Conservation (phyloP, 2,888 invertebrate species). For the Hirtodrosophila trivittata region DNA sequence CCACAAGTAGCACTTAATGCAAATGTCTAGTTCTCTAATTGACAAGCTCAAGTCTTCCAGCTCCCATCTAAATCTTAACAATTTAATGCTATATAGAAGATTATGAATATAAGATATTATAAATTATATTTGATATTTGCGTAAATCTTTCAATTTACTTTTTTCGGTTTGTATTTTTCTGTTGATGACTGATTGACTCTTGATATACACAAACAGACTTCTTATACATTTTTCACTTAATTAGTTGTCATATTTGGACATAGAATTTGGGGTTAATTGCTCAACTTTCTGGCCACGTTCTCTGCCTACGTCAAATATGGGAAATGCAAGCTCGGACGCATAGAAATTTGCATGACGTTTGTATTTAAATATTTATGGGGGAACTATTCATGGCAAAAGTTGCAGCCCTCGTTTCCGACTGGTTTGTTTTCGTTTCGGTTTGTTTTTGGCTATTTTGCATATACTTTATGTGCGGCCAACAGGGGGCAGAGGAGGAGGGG, state of each 20-base stretch:
- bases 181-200: slow-evolving; percentile 6
- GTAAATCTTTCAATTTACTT: too few relatives aligned
- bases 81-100: too few relatives aligned
- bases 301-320: slow-evolving; percentile 1
- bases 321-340: slow-evolving; percentile 5
- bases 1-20: slow-evolving; percentile 54
- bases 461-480: slow-evolving; percentile 28
- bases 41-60: slow-evolving; percentile 20
- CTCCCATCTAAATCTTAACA: too few relatives aligned
- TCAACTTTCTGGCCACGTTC: slow-evolving; percentile 25
- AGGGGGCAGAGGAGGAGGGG: slow-evolving; percentile 3
- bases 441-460: slow-evolving; percentile 55
- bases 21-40: slow-evolving; percentile 53
- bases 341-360: slow-evolving; percentile 32
- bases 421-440: slow-evolving; percentile 21
- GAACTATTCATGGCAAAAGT: slow-evolving; percentile 68
- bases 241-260: slow-evolving; percentile 47
- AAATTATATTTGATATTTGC: too few relatives aligned
- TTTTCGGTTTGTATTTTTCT: background rate
- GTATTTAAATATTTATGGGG: slow-evolving; percentile 63
- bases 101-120: too few relatives aligned
- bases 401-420: slow-evolving; percentile 58
- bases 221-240: slow-evolving; percentile 26
- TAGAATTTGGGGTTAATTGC: slow-evolving; percentile 24
- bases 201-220: background rate